These are phyloP conservation scores for Charaxes varanes DNA, from an alignment of 1,140 invertebrate genomes.

Conservation along the genomic window DNA sequence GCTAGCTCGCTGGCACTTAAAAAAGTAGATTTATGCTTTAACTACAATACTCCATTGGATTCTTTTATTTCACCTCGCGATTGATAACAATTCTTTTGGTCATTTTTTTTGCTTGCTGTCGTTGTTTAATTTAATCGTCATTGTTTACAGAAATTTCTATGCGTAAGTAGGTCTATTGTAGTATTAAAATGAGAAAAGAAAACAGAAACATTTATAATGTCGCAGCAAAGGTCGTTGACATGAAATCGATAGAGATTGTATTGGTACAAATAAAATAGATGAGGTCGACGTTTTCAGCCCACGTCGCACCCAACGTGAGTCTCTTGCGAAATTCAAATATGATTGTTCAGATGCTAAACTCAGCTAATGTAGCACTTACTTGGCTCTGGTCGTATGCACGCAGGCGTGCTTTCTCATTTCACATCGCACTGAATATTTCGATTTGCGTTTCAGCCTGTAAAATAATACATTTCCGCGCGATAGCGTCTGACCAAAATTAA, in stretches of 20 bases:
- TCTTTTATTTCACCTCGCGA: no score
- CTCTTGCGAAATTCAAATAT: conserved; percentile 44
- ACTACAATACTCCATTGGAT: conserved; percentile 51
- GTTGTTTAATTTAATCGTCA: conserved; percentile 17
- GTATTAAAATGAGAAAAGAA: no score
- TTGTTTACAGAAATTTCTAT: conserved; percentile 6
- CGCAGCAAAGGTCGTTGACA: conserved; percentile 44
- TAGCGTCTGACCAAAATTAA: conserved; percentile 5
- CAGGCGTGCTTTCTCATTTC: conserved; percentile 19
- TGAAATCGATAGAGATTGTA: conserved; percentile 19
- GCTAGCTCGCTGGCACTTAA: conserved; percentile 26
- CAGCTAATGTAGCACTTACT: conserved; percentile 16
- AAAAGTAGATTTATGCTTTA: conserved; percentile 30
- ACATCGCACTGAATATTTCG: conserved; percentile 5
- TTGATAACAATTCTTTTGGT: conserved; percentile 20
- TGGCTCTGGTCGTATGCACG: conserved; percentile 23
- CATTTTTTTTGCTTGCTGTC: conserved; percentile 46
- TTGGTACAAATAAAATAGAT: conserved; percentile 23
- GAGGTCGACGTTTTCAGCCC: conserved; percentile 18
- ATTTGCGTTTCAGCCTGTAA: conserved; percentile 2
- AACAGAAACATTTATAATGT: background rate
- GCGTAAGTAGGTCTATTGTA: no score
- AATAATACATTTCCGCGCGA: background rate
- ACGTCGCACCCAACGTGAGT: conserved; percentile 45
- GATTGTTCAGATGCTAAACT: conserved; percentile 27